A percentile compares a stretch with the other conserved stretches of the same genome.
These are phyloP conservation scores for Drosophila kurseongensis DNA, from an alignment of 1,140 invertebrate genomes.

Conservation along the genomic window DNA sequence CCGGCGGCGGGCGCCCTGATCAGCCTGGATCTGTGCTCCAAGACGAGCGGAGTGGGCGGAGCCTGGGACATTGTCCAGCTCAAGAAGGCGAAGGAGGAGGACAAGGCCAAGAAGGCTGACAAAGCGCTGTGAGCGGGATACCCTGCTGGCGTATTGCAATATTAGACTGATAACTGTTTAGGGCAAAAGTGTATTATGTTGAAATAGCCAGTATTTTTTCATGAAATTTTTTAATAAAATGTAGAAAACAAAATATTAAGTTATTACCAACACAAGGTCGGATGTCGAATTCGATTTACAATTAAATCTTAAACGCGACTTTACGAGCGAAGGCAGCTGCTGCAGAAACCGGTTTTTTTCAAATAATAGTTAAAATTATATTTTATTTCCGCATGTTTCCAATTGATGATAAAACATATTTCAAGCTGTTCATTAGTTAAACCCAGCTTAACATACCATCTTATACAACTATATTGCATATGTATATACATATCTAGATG, in stretches of 20 bases:
- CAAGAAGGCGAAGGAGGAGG: conserved; percentile 16
- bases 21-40: conserved; percentile 90
- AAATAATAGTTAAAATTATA: neutral
- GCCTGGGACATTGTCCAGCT: conserved; percentile 90
- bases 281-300: neutral
- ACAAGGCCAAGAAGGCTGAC: conserved; percentile 27
- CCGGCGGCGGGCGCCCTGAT: conserved; percentile 86
- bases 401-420: neutral
- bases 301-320: neutral
- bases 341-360: neutral
- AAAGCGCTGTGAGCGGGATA: conserved; percentile 45
- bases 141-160: conserved; percentile 40
- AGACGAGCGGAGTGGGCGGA: conserved; percentile 85
- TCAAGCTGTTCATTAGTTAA: no score
- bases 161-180: conserved; percentile 73
- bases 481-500: no score
- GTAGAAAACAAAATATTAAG: neutral
- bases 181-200: conserved; percentile 59
- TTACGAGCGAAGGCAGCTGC: neutral
- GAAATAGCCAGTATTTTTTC: conserved; percentile 68
- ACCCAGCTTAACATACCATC: no score
- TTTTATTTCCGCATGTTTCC: neutral
- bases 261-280: neutral
- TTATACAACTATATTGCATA: no score
- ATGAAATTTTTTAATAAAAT: conserved; percentile 40